These are phyloP conservation scores for Neolamprologus modestus DNA, from an alignment of 2,113 vertebrate species.

Conservation along the genomic window DNA sequence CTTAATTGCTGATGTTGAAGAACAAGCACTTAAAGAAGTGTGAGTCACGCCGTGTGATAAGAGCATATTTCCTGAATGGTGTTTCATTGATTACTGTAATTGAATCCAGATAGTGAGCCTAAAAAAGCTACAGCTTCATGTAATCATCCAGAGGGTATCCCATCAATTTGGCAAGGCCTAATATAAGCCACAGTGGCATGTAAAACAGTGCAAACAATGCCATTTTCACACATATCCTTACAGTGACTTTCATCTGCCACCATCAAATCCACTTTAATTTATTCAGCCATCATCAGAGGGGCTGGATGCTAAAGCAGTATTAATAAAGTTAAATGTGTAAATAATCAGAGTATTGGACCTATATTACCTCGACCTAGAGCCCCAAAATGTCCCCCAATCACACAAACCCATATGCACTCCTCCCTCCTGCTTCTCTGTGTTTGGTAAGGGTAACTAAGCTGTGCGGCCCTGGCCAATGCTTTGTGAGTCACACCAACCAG, in stretches of 20 bases:
- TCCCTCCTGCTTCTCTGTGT: conserved; percentile 15
- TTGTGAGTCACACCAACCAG: conserved; percentile 60
- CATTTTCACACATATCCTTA: not conserved
- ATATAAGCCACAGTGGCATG: not conserved
- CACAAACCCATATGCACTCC: not conserved
- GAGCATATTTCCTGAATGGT: not conserved
- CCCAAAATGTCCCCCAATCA: not conserved
- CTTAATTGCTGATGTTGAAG: not conserved
- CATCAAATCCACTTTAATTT: not conserved
- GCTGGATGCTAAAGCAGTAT: not conserved
- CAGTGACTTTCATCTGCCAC: not conserved
- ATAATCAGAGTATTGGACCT: not conserved
- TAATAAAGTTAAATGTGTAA: not conserved
- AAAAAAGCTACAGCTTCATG: not conserved
- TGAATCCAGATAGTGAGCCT: not conserved
- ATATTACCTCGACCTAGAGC: not conserved
- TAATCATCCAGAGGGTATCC: not conserved
- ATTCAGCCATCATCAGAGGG: not conserved
- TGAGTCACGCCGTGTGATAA: not conserved
- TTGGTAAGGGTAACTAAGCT: conserved; percentile 64
- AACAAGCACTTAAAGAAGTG: not conserved
- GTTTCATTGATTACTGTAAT: not conserved
- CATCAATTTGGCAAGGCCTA: not conserved
- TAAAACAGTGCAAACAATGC: not conserved
- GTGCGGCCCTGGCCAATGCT: conserved; percentile 13